phyloP scores from a whole-genome alignment of 2,113 vertebrate species.

The Pangasianodon gigas region DNA sequence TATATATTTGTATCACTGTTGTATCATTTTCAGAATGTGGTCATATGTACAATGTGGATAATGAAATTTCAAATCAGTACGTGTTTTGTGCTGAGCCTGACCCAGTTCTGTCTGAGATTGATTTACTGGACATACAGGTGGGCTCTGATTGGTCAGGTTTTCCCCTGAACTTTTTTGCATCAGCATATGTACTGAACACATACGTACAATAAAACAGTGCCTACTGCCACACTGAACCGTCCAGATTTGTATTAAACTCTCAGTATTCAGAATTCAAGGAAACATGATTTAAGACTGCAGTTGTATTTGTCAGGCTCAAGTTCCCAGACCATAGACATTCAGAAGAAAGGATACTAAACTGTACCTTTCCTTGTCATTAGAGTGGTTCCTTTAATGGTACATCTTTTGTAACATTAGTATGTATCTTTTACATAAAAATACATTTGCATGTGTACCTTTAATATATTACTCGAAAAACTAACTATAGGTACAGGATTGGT shows the following conservation, averaged over 20 bases:
- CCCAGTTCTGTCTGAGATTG: slow-evolving; percentile 39
- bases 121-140: not conserved
- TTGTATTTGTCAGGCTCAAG: not conserved
- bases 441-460: not conserved
- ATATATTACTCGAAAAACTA: not conserved
- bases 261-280: not conserved
- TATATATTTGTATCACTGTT: slow-evolving; percentile 15
- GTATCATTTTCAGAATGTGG: slow-evolving; percentile 20
- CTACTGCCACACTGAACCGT: slow-evolving; percentile 7
- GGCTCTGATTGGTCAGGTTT: slow-evolving; percentile 5
- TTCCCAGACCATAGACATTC: not conserved
- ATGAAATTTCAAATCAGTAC: not conserved
- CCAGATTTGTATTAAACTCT: not conserved
- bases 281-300: not conserved
- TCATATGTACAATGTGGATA: slow-evolving; percentile 10
- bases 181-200: not conserved
- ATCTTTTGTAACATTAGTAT: not conserved
- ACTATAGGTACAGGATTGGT: not conserved
- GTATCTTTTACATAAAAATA: not conserved
- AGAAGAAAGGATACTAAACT: not conserved
- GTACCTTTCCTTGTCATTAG: not conserved
- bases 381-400: not conserved
- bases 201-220: not conserved
- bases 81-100: slow-evolving; percentile 11
- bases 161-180: not conserved